Conservation (phyloP, 2,888 invertebrate genomes). For the Rhamnusium bicolor region DNA sequence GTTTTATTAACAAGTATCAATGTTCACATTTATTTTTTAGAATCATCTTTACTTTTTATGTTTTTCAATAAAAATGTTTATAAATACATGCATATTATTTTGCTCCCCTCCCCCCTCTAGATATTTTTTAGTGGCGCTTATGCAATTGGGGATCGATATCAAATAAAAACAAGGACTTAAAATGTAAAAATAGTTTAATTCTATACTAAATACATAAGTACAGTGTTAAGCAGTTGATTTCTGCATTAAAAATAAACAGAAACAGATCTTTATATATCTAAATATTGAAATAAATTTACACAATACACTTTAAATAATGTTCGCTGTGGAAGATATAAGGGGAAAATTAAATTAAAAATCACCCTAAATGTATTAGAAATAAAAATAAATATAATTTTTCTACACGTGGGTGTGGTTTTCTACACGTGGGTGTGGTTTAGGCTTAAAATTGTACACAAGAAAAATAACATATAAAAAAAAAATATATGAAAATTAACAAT, state of each 20-base stretch:
- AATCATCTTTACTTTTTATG: too few relatives aligned
- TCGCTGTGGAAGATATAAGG: background rate
- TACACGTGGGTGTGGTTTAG: background rate
- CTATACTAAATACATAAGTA: constrained; percentile 23
- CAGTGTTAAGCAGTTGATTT: constrained; percentile 3
- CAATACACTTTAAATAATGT: constrained; percentile 37
- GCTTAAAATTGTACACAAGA: constrained; percentile 1
- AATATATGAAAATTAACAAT: constrained; percentile 26
- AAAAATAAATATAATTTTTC: constrained; percentile 20
- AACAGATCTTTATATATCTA: constrained; percentile 20
- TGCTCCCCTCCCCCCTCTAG: too few relatives aligned
- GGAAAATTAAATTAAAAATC: constrained; percentile 1
- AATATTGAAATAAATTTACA: constrained; percentile 5
- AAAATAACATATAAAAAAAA: constrained; percentile 8
- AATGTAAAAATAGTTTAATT: constrained; percentile 31
- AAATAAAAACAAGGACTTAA: background rate
- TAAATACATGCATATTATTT: too few relatives aligned
- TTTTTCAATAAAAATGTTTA: too few relatives aligned
- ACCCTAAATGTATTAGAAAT: constrained; percentile 10
- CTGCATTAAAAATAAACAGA: constrained; percentile 1
- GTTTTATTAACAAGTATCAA: too few relatives aligned
- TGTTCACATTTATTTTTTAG: too few relatives aligned
- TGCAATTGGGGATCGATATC: too few relatives aligned
- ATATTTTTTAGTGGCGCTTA: too few relatives aligned
- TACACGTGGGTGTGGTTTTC: background rate